Percentiles rank a stretch among this genome's conserved stretches.
Conservation (phyloP, 2,797 vertebrate genomes). For the Danio kyathit region DNA sequence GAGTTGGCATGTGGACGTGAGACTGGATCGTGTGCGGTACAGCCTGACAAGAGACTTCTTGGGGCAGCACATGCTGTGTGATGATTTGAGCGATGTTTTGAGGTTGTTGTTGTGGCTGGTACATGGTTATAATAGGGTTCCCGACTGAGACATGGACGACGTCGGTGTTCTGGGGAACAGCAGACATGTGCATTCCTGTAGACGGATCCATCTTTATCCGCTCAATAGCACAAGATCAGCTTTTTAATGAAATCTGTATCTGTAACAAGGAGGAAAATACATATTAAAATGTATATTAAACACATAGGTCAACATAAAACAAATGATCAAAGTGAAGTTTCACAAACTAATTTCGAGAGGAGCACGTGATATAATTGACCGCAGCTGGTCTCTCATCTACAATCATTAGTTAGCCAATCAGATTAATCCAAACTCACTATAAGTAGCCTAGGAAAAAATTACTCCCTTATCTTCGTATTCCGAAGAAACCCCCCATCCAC, state of each 20-base stretch:
- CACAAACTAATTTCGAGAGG: too few relatives aligned
- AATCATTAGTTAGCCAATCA: too few relatives aligned
- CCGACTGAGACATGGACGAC: slow-evolving; percentile 59
- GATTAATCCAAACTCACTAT: too few relatives aligned
- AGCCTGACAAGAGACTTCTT: slow-evolving; percentile 57
- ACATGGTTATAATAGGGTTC: slow-evolving; percentile 64
- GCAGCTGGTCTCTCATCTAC: too few relatives aligned
- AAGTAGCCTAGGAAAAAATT: too few relatives aligned
- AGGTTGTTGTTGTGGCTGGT: slow-evolving; percentile 55
- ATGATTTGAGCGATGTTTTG: slow-evolving; percentile 61
- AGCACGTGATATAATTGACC: too few relatives aligned
- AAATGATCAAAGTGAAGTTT: too few relatives aligned
- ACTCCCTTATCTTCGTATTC: too few relatives aligned
- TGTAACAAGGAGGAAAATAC: background rate
- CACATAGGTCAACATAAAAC: background rate
- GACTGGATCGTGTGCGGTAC: slow-evolving; percentile 53
- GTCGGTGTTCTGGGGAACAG: slow-evolving; percentile 50
- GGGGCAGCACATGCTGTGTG: slow-evolving; percentile 56
- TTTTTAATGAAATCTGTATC: background rate
- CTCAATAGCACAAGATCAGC: slow-evolving; percentile 14
- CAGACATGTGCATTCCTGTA: slow-evolving; percentile 61
- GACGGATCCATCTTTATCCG: slow-evolving; percentile 58
- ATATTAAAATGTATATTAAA: too few relatives aligned
- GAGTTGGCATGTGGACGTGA: slow-evolving; percentile 54
- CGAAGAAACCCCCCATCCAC: too few relatives aligned